A percentile compares a stretch with the other conserved stretches of the same genome.
These are phyloP conservation scores for Drosophila nigricruria DNA, from an alignment of 2,888 invertebrate genomes.

Conservation along the genomic window DNA sequence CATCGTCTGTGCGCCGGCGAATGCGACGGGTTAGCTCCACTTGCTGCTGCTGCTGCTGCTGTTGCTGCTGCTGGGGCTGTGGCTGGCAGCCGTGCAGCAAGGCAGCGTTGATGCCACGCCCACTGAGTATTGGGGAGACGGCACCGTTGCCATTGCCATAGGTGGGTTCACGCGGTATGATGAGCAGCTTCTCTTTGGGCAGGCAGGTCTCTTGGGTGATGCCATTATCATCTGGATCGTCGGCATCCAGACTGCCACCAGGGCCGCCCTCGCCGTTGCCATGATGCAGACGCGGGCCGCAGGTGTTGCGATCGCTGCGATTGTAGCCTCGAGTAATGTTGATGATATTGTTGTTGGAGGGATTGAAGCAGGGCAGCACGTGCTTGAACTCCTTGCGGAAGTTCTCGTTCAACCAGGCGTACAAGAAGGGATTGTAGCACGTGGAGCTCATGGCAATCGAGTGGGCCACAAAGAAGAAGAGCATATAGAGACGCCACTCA, in stretches of 20 bases:
- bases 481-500: conserved; percentile 92
- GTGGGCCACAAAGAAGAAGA: conserved; percentile 96
- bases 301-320: conserved; percentile 84
- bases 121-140: conserved; percentile 73
- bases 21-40: conserved; percentile 73
- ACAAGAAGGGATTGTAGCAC: conserved; percentile 98
- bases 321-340: conserved; percentile 83
- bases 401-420: conserved; percentile 97
- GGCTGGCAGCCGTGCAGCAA: conserved; percentile 64
- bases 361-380: conserved; percentile 89
- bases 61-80: conserved; percentile 39
- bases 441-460: conserved; percentile 98
- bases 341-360: conserved; percentile 85
- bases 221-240: conserved; percentile 82
- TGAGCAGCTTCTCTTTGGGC: conserved; percentile 80
- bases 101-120: conserved; percentile 67
- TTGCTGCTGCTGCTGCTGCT: conserved; percentile 64
- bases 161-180: conserved; percentile 84
- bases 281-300: conserved; percentile 81
- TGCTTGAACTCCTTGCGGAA: conserved; percentile 97
- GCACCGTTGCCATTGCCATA: conserved; percentile 82
- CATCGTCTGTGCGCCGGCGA: conserved; percentile 60
- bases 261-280: conserved; percentile 75
- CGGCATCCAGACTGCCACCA: conserved; percentile 68
- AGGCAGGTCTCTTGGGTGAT: conserved; percentile 82